phyloP scores from a whole-genome alignment of 92 coral and sea anemone genomes.

The Epizoanthus stellaris region DNA sequence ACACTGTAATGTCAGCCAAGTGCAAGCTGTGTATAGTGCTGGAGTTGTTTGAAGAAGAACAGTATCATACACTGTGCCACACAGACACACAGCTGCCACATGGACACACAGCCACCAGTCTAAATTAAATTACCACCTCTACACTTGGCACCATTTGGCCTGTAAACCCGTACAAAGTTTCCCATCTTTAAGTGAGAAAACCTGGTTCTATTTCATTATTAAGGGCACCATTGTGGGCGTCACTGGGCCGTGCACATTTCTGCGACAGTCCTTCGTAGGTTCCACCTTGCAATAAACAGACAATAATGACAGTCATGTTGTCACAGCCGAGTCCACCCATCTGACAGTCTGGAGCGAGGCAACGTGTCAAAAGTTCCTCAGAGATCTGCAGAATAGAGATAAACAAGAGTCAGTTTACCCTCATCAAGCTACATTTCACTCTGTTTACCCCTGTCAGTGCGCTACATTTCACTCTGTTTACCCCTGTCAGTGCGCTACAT shows the following conservation, averaged over 20 bases:
- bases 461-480: not conserved
- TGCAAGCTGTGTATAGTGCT: not conserved
- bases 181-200: constrained; percentile 21
- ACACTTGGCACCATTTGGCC: constrained; percentile 51
- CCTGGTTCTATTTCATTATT: constrained; percentile 34
- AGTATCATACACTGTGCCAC: not conserved
- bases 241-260: constrained; percentile 87
- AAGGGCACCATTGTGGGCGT: constrained; percentile 55
- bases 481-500: no score
- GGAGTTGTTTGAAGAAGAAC: not conserved
- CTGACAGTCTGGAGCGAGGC: constrained; percentile 99
- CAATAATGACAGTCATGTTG: constrained; percentile 97
- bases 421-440: not conserved
- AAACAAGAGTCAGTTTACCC: not conserved
- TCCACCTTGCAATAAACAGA: constrained; percentile 84
- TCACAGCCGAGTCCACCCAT: constrained; percentile 99
- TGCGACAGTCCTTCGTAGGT: constrained; percentile 88
- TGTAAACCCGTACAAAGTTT: constrained; percentile 26
- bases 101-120: not conserved
- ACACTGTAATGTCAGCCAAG: not conserved
- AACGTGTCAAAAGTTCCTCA: constrained; percentile 93
- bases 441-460: no score
- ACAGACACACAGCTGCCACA: no score
- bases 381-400: constrained; percentile 72
- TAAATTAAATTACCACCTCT: constrained; percentile 33